Base-by-base conservation (phyloP, 2,113 vertebrate genomes). In the Dissostichus mawsoni region DNA sequence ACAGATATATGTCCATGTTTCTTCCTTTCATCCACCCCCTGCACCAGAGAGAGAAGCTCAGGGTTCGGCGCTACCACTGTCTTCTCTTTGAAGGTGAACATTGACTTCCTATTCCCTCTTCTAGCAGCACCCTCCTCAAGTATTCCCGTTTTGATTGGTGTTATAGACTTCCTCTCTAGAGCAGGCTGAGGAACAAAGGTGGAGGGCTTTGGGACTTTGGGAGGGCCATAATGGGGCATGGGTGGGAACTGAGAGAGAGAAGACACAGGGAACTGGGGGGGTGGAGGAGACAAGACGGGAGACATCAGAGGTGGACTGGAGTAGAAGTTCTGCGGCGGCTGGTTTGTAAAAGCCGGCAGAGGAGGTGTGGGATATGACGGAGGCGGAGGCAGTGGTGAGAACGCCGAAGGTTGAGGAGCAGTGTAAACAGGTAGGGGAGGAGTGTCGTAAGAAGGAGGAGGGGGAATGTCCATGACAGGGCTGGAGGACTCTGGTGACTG, bases 21-120 rank as follows among this genome's bases (percentile, higher is more conserved):
- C 91, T 95, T 97, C 89, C 93, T 96, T 82, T 95, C 96, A 78
- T 99, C 98, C 0, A 79, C 94, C 0, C 96, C 97, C 89, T 98
- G 98, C 2, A 99, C 98, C 88, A 99, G 88, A 45, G 97, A 96
- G 83, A 99, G 93, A 65, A 99, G 95, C 75, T 98, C 98, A 0
- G 98, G 98, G 81, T 99, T 99, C 0, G 98, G 98, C 23, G 97
- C 90, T 63, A 98, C 84, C 79, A 98, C 97, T 0, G 96, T 94
- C 87, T 98, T 98, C 92, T 99, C 97, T 29, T 98, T 96, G 0
- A 99, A 99, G 3, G 98, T 99, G 95, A 99, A 99, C 98, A 99
- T 99, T 33, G 97, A 94, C 76, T 97, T 99, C 23, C 94, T 95
- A 81, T 76, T 83, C 3, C 82, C 84, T 78, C 96, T 89, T 8